Conservation (phyloP, 2,888 invertebrate species). For the Dryomyza anilis region DNA sequence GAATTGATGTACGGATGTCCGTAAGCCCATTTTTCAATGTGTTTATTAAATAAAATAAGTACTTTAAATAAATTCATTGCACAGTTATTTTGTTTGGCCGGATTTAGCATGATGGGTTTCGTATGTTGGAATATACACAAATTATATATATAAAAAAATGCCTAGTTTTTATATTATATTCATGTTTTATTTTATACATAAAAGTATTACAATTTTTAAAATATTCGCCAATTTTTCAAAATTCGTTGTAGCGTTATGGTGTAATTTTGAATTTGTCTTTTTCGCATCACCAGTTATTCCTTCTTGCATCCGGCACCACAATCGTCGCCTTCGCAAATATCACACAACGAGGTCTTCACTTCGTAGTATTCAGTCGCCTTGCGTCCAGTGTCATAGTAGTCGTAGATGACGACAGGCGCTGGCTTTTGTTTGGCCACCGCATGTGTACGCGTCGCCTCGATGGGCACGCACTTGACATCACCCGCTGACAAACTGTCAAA, state of each 20-base stretch:
- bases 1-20: no score
- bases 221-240: no score
- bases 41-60: no score
- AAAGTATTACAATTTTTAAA: background rate
- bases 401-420: conserved; percentile 82
- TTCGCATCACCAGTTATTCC: conserved; percentile 5
- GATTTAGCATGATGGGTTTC: no score
- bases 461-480: conserved; percentile 79
- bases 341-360: conserved; percentile 72
- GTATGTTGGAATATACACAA: no score
- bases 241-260: no score
- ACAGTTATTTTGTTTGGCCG: no score
- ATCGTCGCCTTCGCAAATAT: conserved; percentile 78
- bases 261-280: background rate
- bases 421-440: conserved; percentile 86
- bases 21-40: no score
- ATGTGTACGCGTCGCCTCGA: conserved; percentile 81
- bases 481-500: conserved; percentile 69
- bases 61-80: no score
- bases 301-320: conserved; percentile 52
- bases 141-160: no score
- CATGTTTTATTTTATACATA: background rate
- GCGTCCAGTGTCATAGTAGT: conserved; percentile 83
- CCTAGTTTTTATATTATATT: background rate
- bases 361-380: conserved; percentile 52